Conservation (phyloP, 2,797 vertebrate species). For the Linurgus olivaceus region DNA sequence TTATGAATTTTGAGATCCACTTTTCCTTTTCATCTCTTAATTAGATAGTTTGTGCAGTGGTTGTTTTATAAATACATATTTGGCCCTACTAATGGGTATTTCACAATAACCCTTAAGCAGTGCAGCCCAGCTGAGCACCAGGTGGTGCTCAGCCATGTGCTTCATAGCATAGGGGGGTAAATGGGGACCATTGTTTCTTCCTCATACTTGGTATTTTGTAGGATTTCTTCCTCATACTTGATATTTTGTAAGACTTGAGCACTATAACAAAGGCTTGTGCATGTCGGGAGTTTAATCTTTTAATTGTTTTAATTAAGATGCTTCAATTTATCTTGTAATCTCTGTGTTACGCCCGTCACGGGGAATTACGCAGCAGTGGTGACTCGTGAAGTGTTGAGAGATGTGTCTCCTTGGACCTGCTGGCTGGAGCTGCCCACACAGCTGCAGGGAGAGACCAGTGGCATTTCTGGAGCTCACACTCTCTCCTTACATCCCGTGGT, state of each 20-base stretch:
- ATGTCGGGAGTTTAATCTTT: not conserved
- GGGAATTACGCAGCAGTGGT: not conserved
- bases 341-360: rapidly evolving
- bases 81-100: not conserved
- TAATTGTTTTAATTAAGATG: not conserved
- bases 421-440: not conserved
- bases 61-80: slow-evolving; percentile 23
- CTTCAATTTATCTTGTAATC: not conserved
- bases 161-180: not conserved
- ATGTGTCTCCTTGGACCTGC: not conserved
- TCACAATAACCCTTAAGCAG: not conserved
- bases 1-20: not conserved
- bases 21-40: slow-evolving; percentile 12
- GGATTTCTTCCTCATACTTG: not conserved
- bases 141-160: not conserved
- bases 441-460: not conserved
- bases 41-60: not conserved
- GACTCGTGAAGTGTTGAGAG: not conserved
- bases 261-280: not conserved
- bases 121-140: not conserved
- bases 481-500: not conserved
- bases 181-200: not conserved
- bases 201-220: not conserved
- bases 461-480: not conserved
- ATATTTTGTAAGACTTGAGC: not conserved